phyloP scores from a whole-genome alignment of 2,888 invertebrate species.

The Fissipunctia ypsillon region DNA sequence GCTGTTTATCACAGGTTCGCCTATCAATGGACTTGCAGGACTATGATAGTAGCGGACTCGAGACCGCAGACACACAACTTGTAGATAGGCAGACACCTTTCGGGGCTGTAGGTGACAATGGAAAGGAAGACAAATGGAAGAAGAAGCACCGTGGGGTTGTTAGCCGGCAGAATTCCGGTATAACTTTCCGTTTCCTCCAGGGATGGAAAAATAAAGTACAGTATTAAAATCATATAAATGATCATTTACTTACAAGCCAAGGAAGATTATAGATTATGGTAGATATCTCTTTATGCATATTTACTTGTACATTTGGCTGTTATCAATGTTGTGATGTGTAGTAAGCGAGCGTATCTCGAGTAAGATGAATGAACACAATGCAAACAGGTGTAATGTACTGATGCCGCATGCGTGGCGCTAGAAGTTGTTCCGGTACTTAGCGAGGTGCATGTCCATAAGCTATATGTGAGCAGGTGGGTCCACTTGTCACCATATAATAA shows the following conservation, averaged over 20 bases:
- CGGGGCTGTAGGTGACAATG: not conserved
- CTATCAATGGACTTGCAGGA: not conserved
- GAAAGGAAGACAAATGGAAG: not conserved
- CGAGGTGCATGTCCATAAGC: not conserved
- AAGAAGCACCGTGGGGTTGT: not conserved
- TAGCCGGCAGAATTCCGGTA: not conserved
- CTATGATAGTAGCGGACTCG: not conserved
- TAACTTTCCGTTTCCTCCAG: not conserved
- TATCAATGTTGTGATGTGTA: conserved; percentile 33
- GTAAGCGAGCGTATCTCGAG: conserved; percentile 29
- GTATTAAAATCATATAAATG: not conserved
- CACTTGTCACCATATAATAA: too few species aligned
- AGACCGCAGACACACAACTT: not conserved
- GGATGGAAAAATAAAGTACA: not conserved
- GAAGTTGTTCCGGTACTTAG: not conserved
- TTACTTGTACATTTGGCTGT: not conserved
- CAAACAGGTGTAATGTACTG: conserved; percentile 22
- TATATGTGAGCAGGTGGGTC: not conserved
- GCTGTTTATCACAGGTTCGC: not conserved
- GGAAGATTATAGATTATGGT: not conserved
- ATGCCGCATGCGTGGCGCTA: not conserved
- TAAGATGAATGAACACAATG: conserved; percentile 39
- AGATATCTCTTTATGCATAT: conserved; percentile 13
- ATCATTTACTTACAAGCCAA: not conserved
- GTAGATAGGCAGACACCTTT: not conserved